Base-by-base conservation (phyloP, 1,140 invertebrate genomes). In the Drosophila oshimai region DNA sequence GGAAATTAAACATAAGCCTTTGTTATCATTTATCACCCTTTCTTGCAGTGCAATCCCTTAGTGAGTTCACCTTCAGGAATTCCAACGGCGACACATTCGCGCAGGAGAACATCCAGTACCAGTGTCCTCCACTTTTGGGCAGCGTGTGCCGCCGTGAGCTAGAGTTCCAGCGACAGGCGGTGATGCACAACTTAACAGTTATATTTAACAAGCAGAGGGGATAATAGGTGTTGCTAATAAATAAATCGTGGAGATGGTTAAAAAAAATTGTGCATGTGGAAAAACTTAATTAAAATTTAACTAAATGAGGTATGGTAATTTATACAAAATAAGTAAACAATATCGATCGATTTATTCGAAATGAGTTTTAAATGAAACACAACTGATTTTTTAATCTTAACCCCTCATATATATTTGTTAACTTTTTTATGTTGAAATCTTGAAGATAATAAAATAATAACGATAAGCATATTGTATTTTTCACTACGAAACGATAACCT, bases 71-170 rank as follows among this genome's bases (percentile, higher is more conserved):
- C 74, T 94, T 94, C 47, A 90, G 54, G 10, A 70, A 91, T 7
- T 55, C 71, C 0, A 89, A 91, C 26, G 33, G 90, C 4, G 92
- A 93, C 46, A 93, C 94, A 0, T 90, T 91, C 20, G 93, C 93
- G 69, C 88, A 90, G 26, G 94, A 95, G 90, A 92, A 89, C 5
- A 92, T 95, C 13, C 75, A 92, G 17, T 95, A 94, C 75, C 92
- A 95, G 78, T 95, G 94, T 68, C 94, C 94, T 1, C 89, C 92
- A 6, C 54, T 93, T 0, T 89, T 95, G 31, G 92, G 92, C 6
- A 49, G 18, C 1, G 90, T 94, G 47, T 95, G 95, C 57, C 77
- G 91, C 13, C 92, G 91, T 24, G 94, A 95, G 91, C 92, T 95
- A 9, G 91, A 92, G 45, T 93, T 91, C 75, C 94, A 95, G 86